phyloP scores from a whole-genome alignment of 2,113 vertebrate genomes.

The Pycnonotus jocosus region DNA sequence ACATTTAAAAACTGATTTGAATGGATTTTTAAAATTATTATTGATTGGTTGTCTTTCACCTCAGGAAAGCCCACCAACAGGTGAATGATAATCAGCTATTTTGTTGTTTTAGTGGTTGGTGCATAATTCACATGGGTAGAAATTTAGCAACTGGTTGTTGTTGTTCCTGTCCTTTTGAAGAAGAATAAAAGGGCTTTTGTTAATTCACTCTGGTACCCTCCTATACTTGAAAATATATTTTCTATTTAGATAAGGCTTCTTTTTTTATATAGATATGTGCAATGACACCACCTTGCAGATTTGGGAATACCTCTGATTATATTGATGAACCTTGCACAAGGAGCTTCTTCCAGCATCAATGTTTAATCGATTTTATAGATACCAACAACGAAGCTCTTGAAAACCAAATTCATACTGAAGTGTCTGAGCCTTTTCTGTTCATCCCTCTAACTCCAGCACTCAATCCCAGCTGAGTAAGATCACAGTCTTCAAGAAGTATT shows the following conservation, averaged over 20 bases:
- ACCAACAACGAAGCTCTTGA: slow-evolving; percentile 35
- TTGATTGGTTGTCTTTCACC: neutral
- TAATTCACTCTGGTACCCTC: neutral
- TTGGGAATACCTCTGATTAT: neutral
- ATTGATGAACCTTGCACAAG: neutral
- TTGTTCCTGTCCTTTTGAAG: neutral
- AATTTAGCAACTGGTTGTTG: neutral
- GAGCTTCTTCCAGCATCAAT: slow-evolving; percentile 9
- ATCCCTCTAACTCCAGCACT: slow-evolving; percentile 52
- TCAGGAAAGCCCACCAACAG: neutral
- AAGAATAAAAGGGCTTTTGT: neutral
- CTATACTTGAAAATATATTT: neutral
- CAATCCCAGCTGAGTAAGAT: slow-evolving; percentile 48
- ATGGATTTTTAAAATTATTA: neutral
- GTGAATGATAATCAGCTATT: neutral
- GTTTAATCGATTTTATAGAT: slow-evolving; percentile 42
- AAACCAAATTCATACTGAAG: slow-evolving; percentile 32
- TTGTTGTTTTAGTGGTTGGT: neutral
- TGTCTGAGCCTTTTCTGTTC: slow-evolving; percentile 30
- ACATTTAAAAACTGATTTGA: neutral
- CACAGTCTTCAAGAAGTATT: slow-evolving; percentile 50
- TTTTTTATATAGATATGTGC: neutral
- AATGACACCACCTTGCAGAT: neutral
- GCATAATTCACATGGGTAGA: neutral
- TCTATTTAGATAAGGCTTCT: neutral